Conservation (phyloP, 2,113 vertebrate genomes). For the Andinoacara biseriatus region DNA sequence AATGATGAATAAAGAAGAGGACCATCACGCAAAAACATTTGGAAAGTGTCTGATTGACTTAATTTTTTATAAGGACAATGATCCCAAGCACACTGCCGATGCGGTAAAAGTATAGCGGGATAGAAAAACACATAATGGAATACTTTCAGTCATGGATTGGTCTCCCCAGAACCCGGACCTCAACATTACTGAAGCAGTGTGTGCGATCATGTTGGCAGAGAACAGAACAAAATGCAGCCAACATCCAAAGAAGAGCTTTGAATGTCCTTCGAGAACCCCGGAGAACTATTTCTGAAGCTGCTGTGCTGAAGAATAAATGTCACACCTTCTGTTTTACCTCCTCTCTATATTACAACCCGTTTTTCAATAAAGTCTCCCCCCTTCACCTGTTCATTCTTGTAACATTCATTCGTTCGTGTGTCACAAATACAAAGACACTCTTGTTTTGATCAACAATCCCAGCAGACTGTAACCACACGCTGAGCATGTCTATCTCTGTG, state of each 20-base stretch:
- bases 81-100: not conserved
- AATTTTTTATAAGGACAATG: not conserved
- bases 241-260: too few species aligned
- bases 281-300: too few species aligned
- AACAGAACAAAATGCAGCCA: too few species aligned
- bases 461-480: slow-evolving; percentile 11
- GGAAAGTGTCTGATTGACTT: too few species aligned
- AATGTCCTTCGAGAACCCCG: too few species aligned
- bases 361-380: not conserved
- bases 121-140: not conserved
- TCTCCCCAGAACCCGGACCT: too few species aligned
- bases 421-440: not conserved
- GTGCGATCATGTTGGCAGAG: too few species aligned
- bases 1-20: too few species aligned
- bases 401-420: not conserved
- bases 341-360: too few species aligned
- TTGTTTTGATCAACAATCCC: not conserved
- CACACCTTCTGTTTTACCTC: too few species aligned
- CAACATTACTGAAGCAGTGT: too few species aligned
- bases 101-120: not conserved
- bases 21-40: too few species aligned
- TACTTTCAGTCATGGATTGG: not conserved
- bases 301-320: not conserved
- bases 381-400: not conserved
- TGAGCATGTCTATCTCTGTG: slow-evolving; percentile 6